These are phyloP conservation scores for Paraplagusia blochii DNA, from an alignment of 2,113 vertebrate genomes.

Conservation along the genomic window DNA sequence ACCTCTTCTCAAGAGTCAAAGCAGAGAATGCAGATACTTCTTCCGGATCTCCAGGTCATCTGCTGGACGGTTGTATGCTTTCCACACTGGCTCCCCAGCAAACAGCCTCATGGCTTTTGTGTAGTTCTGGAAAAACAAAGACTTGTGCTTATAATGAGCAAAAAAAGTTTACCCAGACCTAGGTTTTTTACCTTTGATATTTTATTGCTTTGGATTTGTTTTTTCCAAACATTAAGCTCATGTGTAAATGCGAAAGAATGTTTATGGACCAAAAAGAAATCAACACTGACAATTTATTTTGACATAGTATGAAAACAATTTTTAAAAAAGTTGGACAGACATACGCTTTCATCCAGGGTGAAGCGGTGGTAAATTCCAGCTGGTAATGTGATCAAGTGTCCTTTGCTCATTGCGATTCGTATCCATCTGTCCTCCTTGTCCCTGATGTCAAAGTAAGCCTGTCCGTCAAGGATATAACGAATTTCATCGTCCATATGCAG, in stretches of 20 bases:
- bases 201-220: too few relatives aligned
- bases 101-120: constrained; percentile 95
- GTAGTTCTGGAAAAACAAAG: constrained; percentile 79
- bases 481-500: constrained; percentile 93
- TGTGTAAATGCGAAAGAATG: too few relatives aligned
- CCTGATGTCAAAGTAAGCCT: constrained; percentile 89
- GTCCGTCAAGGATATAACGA: constrained; percentile 91
- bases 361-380: constrained; percentile 96
- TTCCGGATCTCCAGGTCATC: constrained; percentile 81
- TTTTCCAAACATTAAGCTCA: too few relatives aligned
- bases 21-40: constrained; percentile 73
- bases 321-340: constrained; percentile 4
- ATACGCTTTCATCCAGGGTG: constrained; percentile 86
- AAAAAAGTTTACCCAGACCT: too few relatives aligned
- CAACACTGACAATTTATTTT: too few relatives aligned
- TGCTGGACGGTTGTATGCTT: constrained; percentile 85
- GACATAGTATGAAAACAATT: too few relatives aligned
- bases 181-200: too few relatives aligned
- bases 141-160: too few relatives aligned
- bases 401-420: constrained; percentile 85
- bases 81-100: constrained; percentile 90
- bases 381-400: constrained; percentile 91
- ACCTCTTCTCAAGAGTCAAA: constrained; percentile 21
- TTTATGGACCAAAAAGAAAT: too few relatives aligned
- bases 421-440: constrained; percentile 88